These are phyloP conservation scores for Melinaea marsaeus DNA, from an alignment of 2,888 invertebrate species.

Conservation along the genomic window DNA sequence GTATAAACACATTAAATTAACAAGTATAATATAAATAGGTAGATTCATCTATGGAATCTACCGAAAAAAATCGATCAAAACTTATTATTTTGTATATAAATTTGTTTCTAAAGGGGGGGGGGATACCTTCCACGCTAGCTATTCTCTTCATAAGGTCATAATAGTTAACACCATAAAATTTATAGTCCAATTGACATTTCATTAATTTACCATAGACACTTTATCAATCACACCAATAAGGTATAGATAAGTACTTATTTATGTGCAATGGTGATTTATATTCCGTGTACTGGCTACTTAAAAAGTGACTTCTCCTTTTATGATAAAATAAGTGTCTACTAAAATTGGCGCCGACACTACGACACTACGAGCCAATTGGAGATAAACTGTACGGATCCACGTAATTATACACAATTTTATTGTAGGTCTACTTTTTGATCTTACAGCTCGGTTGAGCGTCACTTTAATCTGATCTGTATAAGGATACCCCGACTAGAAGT, in stretches of 20 bases:
- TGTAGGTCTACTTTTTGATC: neutral
- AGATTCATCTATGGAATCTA: no score
- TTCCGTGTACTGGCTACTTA: conserved; percentile 3
- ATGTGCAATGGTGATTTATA: conserved; percentile 25
- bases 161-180: no score
- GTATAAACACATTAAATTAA: no score
- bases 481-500: no score
- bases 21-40: no score
- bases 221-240: conserved; percentile 27
- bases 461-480: no score
- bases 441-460: no score
- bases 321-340: neutral
- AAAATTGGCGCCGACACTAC: neutral
- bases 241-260: conserved; percentile 27
- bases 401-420: conserved; percentile 3
- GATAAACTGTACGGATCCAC: neutral
- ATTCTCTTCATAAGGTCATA: no score
- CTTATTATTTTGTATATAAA: no score
- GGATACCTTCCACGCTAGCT: no score
- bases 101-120: no score
- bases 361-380: neutral
- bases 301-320: neutral
- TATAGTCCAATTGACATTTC: neutral
- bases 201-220: conserved; percentile 22
- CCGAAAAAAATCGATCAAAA: no score